Evolutionary conservation across 2,797 vertebrate species (phyloP), one percentile per base, ranked within the genome.

Genomic region (Enteromius fasciolatus): DNA sequence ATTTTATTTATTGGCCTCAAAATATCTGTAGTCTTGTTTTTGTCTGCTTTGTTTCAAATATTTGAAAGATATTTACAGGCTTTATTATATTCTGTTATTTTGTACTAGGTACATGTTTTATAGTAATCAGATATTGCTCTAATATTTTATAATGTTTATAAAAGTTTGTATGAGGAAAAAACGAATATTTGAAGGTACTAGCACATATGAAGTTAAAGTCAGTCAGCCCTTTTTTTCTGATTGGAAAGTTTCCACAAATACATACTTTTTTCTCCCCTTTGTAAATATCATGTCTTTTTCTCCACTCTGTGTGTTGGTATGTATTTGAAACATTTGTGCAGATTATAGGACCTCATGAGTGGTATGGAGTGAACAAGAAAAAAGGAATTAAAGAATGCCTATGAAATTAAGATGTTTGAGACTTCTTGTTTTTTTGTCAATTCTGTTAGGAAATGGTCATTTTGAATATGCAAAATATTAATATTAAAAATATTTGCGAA

Each of bases 71-170:
- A 88, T 89, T 87, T 86, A 85, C 80, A 80, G 20, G 88, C 82
- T 83, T 66, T 87, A 63, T 83, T 85, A 88, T 82, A 83, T 87
- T 84, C 36, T 89, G 92, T 92, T 92, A 87, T 88, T 92, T 92
- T 92, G 90, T 93, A 93, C 87, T 86, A 90, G 89, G 87, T 91
- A 90, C 90, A 85, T 87, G 81, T 79, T 89, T 82, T 86, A 84
- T 93, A 91, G 88, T 89, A 74, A 61, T 87, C 81, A 59, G 84
- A 87, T 90, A 84, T 89, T 87, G 75, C 78, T 81, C 85, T 68
- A 67, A 86, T 85, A 77, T 89, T 90, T 91, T 90, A 88, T 88
- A 83, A 86, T 79, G 50, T 92, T 87, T 87, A 86, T 87, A 86
- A 80, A 84, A 44, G 80, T 90, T 91, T 90, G 86, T 91, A 90